Evolutionary conservation across 2,797 vertebrate genomes (phyloP).

Genomic region (Xenops minutus): DNA sequence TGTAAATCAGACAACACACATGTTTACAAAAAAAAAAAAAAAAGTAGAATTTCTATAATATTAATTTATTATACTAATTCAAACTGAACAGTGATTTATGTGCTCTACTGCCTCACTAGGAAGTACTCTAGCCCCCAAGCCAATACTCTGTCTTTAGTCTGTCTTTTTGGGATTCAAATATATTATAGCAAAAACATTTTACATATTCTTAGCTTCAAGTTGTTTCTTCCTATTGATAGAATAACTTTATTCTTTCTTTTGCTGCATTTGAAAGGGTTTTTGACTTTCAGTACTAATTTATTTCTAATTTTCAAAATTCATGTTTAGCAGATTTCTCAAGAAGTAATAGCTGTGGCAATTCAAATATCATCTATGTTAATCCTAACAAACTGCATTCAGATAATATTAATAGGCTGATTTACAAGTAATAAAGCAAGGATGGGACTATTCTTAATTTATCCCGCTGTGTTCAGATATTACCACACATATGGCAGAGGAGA

Average conservation of each 20-base stretch:
- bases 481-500: constrained; percentile 26
- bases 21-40: background rate
- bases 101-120: background rate
- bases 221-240: background rate
- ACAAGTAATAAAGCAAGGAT: constrained; percentile 45
- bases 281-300: background rate
- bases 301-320: constrained; percentile 22
- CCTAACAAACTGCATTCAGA: constrained; percentile 19
- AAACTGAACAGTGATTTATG: constrained; percentile 2
- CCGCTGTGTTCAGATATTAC: background rate
- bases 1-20: background rate
- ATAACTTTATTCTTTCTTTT: background rate
- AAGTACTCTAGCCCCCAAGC: background rate
- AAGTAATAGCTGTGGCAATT: background rate
- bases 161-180: constrained; percentile 8
- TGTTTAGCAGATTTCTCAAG: background rate
- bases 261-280: background rate
- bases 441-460: background rate
- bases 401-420: constrained; percentile 40
- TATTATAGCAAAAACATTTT: background rate
- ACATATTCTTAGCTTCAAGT: background rate
- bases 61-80: background rate
- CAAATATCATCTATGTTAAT: constrained; percentile 24
- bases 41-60: background rate
- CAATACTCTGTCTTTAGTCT: background rate